These are phyloP conservation scores for Rhinopomastus cyanomelas DNA, from an alignment of 2,113 vertebrate genomes.

Conservation along the genomic window DNA sequence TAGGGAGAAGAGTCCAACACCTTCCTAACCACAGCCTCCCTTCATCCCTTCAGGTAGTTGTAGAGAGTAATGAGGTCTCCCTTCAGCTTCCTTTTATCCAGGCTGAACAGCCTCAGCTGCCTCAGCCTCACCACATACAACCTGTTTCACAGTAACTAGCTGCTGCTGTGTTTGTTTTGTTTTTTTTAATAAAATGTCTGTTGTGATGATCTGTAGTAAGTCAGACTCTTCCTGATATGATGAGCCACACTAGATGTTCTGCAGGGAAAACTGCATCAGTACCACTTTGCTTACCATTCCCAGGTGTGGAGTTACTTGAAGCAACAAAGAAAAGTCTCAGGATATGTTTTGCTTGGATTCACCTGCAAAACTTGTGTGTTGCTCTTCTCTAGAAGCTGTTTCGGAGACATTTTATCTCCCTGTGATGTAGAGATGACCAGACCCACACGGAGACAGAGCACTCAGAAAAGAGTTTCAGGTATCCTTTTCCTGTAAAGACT, in stretches of 20 bases:
- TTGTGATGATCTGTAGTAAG: neutral
- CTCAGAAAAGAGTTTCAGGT: slow-evolving; percentile 83
- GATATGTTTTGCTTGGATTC: neutral
- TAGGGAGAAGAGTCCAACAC: too few species aligned
- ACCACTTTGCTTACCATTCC: neutral
- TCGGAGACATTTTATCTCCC: slow-evolving; percentile 68
- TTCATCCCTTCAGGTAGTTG: too few species aligned
- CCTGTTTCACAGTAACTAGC: neutral
- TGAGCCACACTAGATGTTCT: neutral
- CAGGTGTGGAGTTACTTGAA: neutral
- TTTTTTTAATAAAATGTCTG: neutral
- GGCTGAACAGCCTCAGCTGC: too few species aligned
- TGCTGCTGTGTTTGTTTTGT: neutral
- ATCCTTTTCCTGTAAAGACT: slow-evolving; percentile 77
- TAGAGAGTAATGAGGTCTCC: too few species aligned
- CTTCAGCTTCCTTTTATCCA: too few species aligned
- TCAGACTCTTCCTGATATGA: neutral
- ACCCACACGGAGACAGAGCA: slow-evolving; percentile 78
- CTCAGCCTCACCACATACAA: neutral
- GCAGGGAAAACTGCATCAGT: neutral
- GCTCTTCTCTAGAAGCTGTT: slow-evolving; percentile 62
- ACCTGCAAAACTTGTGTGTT: neutral
- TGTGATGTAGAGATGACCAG: slow-evolving; percentile 75
- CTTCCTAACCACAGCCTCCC: too few species aligned
- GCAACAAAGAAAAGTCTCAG: neutral